Evolutionary conservation across 2,888 invertebrate species (phyloP).

Genomic region (Nymphalis urticae): DNA sequence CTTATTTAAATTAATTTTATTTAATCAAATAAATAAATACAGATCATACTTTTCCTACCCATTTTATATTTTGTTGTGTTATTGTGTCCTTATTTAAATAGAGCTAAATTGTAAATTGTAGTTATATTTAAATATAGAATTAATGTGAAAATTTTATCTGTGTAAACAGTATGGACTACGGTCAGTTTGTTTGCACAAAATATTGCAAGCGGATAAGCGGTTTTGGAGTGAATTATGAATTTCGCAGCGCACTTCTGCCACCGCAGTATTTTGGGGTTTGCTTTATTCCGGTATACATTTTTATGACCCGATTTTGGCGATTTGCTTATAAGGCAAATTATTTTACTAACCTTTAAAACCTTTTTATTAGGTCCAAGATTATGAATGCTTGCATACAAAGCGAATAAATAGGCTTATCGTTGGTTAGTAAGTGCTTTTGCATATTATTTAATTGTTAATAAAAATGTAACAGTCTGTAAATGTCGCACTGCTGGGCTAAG

Average conservation of each 20-base stretch:
- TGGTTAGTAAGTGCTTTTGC: no score
- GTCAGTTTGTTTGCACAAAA: constrained; percentile 31
- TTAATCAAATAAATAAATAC: no score
- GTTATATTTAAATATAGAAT: constrained; percentile 17
- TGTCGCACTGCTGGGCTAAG: no score
- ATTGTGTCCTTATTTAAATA: neutral
- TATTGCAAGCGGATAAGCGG: constrained; percentile 35
- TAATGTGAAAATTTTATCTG: constrained; percentile 31
- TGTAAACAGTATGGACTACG: constrained; percentile 32
- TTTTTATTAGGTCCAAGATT: neutral
- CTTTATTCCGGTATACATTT: constrained; percentile 8
- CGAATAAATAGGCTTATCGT: no score
- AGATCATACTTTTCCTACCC: no score
- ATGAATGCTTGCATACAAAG: neutral
- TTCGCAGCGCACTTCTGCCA: constrained; percentile 23
- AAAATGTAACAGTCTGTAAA: no score
- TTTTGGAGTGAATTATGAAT: constrained; percentile 33
- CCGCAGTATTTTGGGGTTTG: constrained; percentile 16
- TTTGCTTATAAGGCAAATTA: neutral
- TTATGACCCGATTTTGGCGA: neutral
- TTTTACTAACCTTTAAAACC: neutral
- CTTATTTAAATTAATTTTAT: no score
- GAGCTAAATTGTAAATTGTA: constrained; percentile 1
- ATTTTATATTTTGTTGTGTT: no score
- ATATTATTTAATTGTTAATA: no score